Evolutionary conservation across 2,797 vertebrate genomes (phyloP).

Genomic region (Sebastes elongatus): DNA sequence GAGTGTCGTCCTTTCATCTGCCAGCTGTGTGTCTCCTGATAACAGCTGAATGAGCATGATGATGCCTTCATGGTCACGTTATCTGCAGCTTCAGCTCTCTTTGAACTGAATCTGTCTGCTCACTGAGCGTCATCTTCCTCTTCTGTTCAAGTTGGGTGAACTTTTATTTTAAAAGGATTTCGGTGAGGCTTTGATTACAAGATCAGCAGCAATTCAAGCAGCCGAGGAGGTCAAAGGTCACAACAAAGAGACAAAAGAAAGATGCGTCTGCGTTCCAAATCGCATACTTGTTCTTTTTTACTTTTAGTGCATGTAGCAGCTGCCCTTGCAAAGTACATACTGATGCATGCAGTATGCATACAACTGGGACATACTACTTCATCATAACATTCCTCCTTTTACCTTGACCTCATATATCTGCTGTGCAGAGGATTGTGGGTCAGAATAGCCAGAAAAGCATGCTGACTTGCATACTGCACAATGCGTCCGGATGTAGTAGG

Average conservation of each 20-base stretch:
- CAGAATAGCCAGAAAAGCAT: too few relatives aligned
- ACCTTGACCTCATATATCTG: too few relatives aligned
- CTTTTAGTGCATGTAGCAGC: too few relatives aligned
- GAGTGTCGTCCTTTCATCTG: constrained; percentile 17
- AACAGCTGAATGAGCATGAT: not conserved
- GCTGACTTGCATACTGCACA: too few relatives aligned
- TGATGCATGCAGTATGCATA: too few relatives aligned
- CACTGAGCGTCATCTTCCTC: not conserved
- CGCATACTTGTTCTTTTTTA: too few relatives aligned
- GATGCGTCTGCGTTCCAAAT: too few relatives aligned
- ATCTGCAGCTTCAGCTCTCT: not conserved
- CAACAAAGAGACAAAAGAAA: not conserved
- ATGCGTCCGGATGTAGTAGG: too few relatives aligned
- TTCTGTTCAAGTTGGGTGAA: not conserved
- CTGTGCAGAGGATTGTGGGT: too few relatives aligned
- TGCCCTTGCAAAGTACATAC: too few relatives aligned
- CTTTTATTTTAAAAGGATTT: not conserved
- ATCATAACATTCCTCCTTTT: too few relatives aligned
- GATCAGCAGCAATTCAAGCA: not conserved
- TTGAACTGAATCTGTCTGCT: constrained; percentile 6
- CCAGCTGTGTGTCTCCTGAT: constrained; percentile 26
- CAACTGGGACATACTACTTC: too few relatives aligned
- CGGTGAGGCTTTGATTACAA: not conserved
- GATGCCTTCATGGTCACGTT: not conserved
- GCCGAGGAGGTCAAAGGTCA: not conserved